A percentile compares a stretch with the other conserved stretches of the same genome.
phyloP scores from a whole-genome alignment of 1,140 invertebrate species.

The Leptopilina boulardi region DNA sequence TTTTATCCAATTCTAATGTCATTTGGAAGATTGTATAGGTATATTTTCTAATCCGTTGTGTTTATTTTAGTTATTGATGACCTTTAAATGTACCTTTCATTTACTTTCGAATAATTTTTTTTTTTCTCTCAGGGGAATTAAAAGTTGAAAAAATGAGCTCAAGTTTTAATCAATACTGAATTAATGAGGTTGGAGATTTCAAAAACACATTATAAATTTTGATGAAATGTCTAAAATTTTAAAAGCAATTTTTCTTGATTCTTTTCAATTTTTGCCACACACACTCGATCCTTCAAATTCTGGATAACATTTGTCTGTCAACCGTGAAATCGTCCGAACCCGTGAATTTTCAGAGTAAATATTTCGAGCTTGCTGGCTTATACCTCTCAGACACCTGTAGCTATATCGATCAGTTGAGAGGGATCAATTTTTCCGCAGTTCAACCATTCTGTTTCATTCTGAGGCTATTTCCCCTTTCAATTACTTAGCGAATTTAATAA shows the following conservation, averaged over 20 bases:
- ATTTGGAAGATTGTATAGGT: too few species aligned
- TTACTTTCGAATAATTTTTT: neutral
- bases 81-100: neutral
- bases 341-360: constrained; percentile 36
- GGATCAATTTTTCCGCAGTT: constrained; percentile 52
- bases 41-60: too few species aligned
- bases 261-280: neutral
- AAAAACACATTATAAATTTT: neutral
- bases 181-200: constrained; percentile 1
- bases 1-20: too few species aligned
- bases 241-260: neutral
- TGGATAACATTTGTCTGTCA: neutral
- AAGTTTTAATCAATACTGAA: constrained; percentile 13
- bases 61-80: constrained; percentile 8
- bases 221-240: neutral
- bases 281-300: neutral
- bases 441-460: constrained; percentile 44
- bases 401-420: constrained; percentile 66
- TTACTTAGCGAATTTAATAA: neutral
- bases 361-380: too few species aligned
- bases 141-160: neutral
- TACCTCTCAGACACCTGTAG: constrained; percentile 68
- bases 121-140: neutral
- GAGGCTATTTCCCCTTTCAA: constrained; percentile 40
- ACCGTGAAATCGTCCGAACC: neutral